A percentile compares a stretch with the other conserved stretches of the same genome.
phyloP scores from a whole-genome alignment of 2,797 vertebrate species.

The Acropternis orthonyx region DNA sequence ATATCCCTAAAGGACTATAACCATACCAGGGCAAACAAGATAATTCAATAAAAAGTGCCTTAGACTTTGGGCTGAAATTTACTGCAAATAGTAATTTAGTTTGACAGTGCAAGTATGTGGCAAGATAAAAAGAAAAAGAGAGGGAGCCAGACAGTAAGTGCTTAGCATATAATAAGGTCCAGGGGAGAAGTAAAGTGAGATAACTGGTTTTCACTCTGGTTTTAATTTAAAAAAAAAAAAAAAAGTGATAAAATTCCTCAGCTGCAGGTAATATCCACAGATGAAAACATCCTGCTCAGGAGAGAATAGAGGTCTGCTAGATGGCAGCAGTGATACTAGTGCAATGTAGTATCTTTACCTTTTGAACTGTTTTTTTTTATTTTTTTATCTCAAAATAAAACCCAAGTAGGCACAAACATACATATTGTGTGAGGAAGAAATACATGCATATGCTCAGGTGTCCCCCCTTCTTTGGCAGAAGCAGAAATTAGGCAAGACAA shows the following conservation, averaged over 20 bases:
- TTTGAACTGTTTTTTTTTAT: background rate
- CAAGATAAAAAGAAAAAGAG: background rate
- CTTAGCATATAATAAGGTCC: background rate
- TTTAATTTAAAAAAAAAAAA: background rate
- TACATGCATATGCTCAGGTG: background rate
- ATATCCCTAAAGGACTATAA: conserved; percentile 39
- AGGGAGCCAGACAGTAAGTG: background rate
- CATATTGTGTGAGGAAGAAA: background rate
- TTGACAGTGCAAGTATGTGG: background rate
- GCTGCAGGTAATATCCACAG: background rate
- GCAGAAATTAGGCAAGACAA: background rate
- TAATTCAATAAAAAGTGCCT: conserved; percentile 33
- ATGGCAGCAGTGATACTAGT: background rate
- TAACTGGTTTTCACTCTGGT: background rate
- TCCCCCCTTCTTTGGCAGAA: background rate
- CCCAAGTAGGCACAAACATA: background rate
- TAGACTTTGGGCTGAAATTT: conserved; percentile 31
- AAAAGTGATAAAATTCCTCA: background rate
- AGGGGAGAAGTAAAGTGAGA: background rate
- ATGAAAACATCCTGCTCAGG: background rate
- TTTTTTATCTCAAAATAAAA: background rate
- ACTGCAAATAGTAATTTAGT: conserved; percentile 26
- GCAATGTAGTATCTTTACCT: background rate
- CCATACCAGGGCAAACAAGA: conserved; percentile 22
- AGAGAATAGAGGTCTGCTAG: background rate